phyloP scores from a whole-genome alignment of 30 jellyfish, hydroid and myxozoan species.

The Hydra vulgaris region DNA sequence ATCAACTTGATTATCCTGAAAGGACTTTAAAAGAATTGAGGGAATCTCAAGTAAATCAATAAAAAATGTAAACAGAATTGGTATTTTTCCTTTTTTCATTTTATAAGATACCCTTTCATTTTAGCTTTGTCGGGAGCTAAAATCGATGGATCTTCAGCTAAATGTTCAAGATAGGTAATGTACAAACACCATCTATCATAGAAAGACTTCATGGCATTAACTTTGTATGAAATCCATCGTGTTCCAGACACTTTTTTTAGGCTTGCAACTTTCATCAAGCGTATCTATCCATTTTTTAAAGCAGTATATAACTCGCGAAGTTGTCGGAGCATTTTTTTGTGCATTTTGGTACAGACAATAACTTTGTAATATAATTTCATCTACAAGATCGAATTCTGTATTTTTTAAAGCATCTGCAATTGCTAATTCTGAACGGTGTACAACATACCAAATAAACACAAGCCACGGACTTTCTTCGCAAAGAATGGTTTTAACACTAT shows the following conservation, averaged over 20 bases:
- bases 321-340: background rate
- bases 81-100: background rate
- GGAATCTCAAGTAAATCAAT: background rate
- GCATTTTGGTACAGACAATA: background rate
- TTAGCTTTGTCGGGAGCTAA: no score
- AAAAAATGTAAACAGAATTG: background rate
- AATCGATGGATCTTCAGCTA: no score
- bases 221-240: no score
- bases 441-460: background rate
- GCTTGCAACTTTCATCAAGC: constrained; percentile 1
- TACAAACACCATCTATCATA: no score
- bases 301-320: background rate
- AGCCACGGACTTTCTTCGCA: constrained; percentile 1
- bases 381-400: background rate
- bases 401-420: background rate
- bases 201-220: no score
- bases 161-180: no score
- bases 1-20: no score
- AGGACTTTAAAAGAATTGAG: no score
- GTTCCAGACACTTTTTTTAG: background rate
- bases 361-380: no score
- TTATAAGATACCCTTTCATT: background rate
- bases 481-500: background rate
- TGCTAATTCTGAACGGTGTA: background rate
- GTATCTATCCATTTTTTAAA: background rate